A percentile compares a stretch with the other conserved stretches of the same genome.
These are phyloP conservation scores for Monomorium pharaonis DNA, from an alignment of 1,140 invertebrate species.

Conservation along the genomic window DNA sequence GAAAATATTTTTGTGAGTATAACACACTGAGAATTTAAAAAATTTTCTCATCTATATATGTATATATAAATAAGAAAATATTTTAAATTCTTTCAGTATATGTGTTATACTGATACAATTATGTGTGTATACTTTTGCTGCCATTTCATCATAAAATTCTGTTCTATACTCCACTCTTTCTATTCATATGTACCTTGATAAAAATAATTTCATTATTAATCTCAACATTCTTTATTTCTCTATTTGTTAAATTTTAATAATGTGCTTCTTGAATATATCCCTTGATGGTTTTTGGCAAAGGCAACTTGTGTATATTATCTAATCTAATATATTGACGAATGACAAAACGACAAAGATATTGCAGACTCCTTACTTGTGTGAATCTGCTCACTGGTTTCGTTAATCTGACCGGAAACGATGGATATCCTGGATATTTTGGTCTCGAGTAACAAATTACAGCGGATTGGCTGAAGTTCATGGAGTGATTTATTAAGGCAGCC, in stretches of 20 bases:
- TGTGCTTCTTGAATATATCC: constrained; percentile 88
- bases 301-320: constrained; percentile 90
- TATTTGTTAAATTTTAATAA: constrained; percentile 76
- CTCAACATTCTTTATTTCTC: neutral
- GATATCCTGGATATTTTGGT: constrained; percentile 87
- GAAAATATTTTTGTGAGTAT: neutral
- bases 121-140: neutral
- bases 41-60: neutral
- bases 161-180: constrained; percentile 1
- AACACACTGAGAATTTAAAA: neutral
- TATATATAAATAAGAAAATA: too few relatives aligned
- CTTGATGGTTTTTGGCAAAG: constrained; percentile 89
- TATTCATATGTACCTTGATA: constrained; percentile 5
- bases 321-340: constrained; percentile 90
- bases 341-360: constrained; percentile 92
- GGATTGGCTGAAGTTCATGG: constrained; percentile 89
- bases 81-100: too few relatives aligned
- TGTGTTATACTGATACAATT: neutral
- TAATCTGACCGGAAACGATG: constrained; percentile 90
- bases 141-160: neutral
- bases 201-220: constrained; percentile 37
- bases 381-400: constrained; percentile 92
- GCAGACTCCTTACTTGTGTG: constrained; percentile 90
- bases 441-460: constrained; percentile 91
- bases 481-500: constrained; percentile 90